Percentiles rank a stretch among this genome's conserved stretches.
Conservation (phyloP, 2,888 invertebrate genomes). For the Piscicola geometra region DNA sequence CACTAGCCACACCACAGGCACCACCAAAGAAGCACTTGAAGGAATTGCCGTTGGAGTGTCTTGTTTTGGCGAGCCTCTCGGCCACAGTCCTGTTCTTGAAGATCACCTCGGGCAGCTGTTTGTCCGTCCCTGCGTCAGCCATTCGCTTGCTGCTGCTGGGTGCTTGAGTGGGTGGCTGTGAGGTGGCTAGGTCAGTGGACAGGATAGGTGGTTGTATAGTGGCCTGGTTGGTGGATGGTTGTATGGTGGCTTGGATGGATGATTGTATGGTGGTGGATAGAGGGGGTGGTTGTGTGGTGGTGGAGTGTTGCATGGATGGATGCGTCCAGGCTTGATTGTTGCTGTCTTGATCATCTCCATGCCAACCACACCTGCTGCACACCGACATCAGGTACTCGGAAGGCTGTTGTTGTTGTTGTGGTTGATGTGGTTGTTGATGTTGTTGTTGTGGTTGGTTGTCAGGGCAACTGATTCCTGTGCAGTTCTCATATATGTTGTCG, state of each 20-base stretch:
- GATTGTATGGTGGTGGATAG: no score
- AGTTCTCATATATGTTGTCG: background rate
- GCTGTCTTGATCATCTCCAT: background rate
- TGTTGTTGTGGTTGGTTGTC: no score
- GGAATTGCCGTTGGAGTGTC: background rate
- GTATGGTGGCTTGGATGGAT: no score
- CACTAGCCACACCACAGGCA: background rate
- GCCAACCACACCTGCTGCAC: slow-evolving; percentile 7
- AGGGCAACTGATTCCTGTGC: background rate
- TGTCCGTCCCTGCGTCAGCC: background rate
- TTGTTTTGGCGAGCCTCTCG: slow-evolving; percentile 20
- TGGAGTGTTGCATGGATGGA: no score
- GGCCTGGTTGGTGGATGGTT: no score
- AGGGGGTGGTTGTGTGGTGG: no score
- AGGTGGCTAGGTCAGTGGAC: no score
- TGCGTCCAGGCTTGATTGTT: no score
- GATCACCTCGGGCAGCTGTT: slow-evolving; percentile 22
- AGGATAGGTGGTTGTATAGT: no score
- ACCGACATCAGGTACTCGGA: slow-evolving; percentile 21
- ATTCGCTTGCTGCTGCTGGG: no score
- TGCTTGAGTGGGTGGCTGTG: no score
- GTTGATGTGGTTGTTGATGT: no score
- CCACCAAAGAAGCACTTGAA: slow-evolving; percentile 20
- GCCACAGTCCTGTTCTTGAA: slow-evolving; percentile 28
- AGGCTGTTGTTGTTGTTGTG: background rate